These are phyloP conservation scores for Eunapius fragilis DNA, from an alignment of 37 sponge, comb jelly and placozoan genomes.

Conservation along the genomic window DNA sequence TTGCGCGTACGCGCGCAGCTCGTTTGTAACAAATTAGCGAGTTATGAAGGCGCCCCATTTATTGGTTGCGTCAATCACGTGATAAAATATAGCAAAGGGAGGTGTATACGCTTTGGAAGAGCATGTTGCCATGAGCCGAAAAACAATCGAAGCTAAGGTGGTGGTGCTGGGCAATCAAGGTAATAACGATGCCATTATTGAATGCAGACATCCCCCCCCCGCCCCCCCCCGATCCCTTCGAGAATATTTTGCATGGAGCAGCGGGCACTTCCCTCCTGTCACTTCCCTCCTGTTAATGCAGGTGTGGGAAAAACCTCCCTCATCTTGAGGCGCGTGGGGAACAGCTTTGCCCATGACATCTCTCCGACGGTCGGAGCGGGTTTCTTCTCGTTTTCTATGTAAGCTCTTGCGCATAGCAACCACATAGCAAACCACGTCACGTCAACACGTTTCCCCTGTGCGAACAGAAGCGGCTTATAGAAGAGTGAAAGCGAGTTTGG, in stretches of 20 bases:
- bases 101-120: background rate
- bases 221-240: too few relatives aligned
- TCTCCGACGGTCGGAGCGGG: slow-evolving; percentile 92
- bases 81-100: background rate
- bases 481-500: too few relatives aligned
- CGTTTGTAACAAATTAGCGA: too few relatives aligned
- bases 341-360: slow-evolving; percentile 59
- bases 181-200: background rate
- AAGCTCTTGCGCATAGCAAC: too few relatives aligned
- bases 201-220: too few relatives aligned
- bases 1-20: too few relatives aligned
- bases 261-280: too few relatives aligned
- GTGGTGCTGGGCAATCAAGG: slow-evolving; percentile 90
- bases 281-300: slow-evolving; percentile 20
- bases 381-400: slow-evolving; percentile 94
- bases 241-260: too few relatives aligned
- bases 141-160: slow-evolving; percentile 80
- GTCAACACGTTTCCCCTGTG: too few relatives aligned
- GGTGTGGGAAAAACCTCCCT: slow-evolving; percentile 95
- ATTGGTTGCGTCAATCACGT: background rate
- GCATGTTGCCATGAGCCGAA: background rate
- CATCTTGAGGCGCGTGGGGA: slow-evolving; percentile 82
- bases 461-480: too few relatives aligned
- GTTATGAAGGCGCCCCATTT: too few relatives aligned
- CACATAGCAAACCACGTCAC: too few relatives aligned